Percentiles rank a stretch among this genome's conserved stretches.
Evolutionary conservation across 2,797 vertebrate species (phyloP).

Genomic region (Tachyglossus aculeatus): DNA sequence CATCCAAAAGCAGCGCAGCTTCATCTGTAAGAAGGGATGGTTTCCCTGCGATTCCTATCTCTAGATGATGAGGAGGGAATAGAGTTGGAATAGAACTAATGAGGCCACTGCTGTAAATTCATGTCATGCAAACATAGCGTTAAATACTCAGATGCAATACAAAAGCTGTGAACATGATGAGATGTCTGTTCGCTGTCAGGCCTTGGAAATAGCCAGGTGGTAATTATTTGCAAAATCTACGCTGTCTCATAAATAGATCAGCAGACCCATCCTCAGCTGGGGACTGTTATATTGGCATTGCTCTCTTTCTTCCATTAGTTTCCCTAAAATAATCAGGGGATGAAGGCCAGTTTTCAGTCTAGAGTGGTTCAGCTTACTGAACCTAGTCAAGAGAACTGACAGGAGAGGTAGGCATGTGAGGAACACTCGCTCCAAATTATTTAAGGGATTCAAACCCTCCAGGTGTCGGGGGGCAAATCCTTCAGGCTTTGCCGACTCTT

Average conservation of each 20-base stretch:
- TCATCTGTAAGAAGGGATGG: background rate
- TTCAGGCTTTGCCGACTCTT: no score
- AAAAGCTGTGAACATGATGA: background rate
- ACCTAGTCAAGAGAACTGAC: no score
- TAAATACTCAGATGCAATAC: background rate
- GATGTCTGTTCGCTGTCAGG: background rate
- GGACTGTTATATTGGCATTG: background rate
- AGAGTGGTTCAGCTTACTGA: no score
- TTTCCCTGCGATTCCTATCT: background rate
- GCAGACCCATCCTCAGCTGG: background rate
- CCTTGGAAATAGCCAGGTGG: background rate
- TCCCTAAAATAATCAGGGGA: background rate
- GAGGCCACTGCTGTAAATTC: background rate
- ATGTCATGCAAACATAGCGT: background rate
- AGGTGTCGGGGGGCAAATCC: no score
- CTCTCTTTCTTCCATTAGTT: background rate
- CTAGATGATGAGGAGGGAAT: background rate
- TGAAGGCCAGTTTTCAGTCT: no score
- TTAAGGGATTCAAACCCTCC: no score
- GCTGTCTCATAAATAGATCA: background rate
- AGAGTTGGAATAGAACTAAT: background rate
- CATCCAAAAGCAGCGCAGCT: constrained; percentile 10
- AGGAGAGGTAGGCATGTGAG: no score
- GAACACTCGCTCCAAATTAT: no score
- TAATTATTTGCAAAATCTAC: background rate